Evolutionary conservation across 2,113 vertebrate genomes (phyloP), one percentile per base, ranked within the genome.

Genomic region (Fregetta grallaria): DNA sequence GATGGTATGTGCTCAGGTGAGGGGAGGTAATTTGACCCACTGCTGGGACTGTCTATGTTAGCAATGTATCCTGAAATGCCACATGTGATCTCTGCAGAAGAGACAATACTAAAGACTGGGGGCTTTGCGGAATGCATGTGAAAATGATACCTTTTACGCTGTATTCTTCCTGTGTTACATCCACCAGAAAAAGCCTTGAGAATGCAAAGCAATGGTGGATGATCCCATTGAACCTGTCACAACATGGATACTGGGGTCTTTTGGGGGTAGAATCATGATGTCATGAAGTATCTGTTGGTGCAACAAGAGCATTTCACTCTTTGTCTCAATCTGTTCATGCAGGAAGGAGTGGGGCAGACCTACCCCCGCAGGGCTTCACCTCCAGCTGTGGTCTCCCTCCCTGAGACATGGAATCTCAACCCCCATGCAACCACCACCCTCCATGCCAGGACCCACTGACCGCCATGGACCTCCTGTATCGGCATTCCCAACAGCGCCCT

Each of bases 381-480:
- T 72, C 23, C 58, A 72, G 49, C 36, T 61, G 0, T 12, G 15
- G 8, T 50, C 32, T 77, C 11, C 17, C 11, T 70, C 27, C 63
- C 40, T 15, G 34, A 84, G 63, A 40, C 36, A 5, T 1, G 2
- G 40, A 17, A 42, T 40, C 67, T 61, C 53, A 0, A 9, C 4
- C 26, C n/a, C 14, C 26, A 16, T 7, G 7, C 11, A 62, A 19
- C 45, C 59, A 74, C 8, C 2, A 2, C 14, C 8, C 34, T 61
- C 68, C 15, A 27, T 0, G 1, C 45, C 63, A 77, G 50, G 34
- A 62, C 38, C 44, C 70, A 59, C 55, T 2, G 2, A 3, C 4
- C 2, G 5, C 22, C 2, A 1, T 4, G 38, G 49, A 67, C 30
- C 32, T 53, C 58, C 32, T 13, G 20, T 34, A n/a, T 4, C 1